Evolutionary conservation across 2,797 vertebrate species (phyloP), one percentile per base, ranked within the genome.

Genomic region (Borostomias antarcticus): DNA sequence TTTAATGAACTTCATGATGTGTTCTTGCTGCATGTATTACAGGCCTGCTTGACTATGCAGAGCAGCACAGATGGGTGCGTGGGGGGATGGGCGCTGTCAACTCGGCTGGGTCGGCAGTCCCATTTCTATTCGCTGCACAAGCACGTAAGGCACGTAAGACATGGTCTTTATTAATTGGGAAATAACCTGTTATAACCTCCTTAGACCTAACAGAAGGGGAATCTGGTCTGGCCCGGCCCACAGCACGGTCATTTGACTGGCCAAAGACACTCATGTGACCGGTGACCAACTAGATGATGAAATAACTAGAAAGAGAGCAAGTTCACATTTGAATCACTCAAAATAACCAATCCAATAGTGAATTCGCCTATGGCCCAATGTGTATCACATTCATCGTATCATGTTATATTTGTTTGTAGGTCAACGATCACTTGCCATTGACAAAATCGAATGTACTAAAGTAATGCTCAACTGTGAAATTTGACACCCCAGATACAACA

Each of bases 81-180:
- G 63, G 88, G 89, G 86, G 89, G 87, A 89, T 85, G 89, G 88
- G 88, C 76, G 81, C 84, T 89, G 89, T 89, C 88, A 89, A 80
- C 81, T 66, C 79, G 63, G 81, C 80, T 83, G 83, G 86, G 86
- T 87, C 82, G 85, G 83, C 74, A 82, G 82, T 86, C 87, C 86
- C 87, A 89, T 90, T 89, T 85, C 88, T 87, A 85, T 86, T 90
- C 87, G 71, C 64, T 82, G 70, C 86, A 72, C 81, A 84, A 69
- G 81, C 87, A 89, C 86, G 82, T 87, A 88, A 84, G 76, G 76
- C 80, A 88, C 81, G 87, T 87, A 85, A 84, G 80, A 86, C 88
- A 86, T 78, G 66, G 72, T 83, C 85, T 65, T 57, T 72, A 76
- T 59, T 35, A 52, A 74, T 32, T 63, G 59, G 48, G 48, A 19